These are phyloP conservation scores for Coenobita brevimanus DNA, from an alignment of 1,140 invertebrate species.

Conservation along the genomic window DNA sequence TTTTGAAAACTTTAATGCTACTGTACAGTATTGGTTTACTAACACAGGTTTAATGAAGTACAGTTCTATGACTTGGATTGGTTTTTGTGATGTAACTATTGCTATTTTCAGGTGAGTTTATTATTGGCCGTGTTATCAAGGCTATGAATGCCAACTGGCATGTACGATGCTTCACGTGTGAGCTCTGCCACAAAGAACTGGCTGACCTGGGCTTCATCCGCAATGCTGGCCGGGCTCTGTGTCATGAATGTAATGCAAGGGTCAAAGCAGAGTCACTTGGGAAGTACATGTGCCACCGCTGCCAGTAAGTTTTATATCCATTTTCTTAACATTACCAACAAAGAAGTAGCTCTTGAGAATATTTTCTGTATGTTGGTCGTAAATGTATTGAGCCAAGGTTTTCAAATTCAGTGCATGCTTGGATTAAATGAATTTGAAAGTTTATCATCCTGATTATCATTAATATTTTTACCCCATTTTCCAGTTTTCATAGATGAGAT, in stretches of 20 bases:
- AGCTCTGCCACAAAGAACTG: constrained; percentile 91
- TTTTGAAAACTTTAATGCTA: no score
- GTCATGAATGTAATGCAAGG: constrained; percentile 96
- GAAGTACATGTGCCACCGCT: constrained; percentile 98
- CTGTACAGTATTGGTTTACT: no score
- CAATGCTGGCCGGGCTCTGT: constrained; percentile 91
- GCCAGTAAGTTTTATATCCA: constrained; percentile 93
- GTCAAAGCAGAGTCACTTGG: constrained; percentile 96
- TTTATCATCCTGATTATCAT: no score
- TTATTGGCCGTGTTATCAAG: constrained; percentile 98
- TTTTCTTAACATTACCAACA: no score
- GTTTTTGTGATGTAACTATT: not conserved
- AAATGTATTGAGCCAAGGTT: constrained; percentile 21
- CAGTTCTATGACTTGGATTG: not conserved
- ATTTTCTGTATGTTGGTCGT: not conserved
- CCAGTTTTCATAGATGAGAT: no score
- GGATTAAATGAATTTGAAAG: no score
- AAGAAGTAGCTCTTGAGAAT: constrained; percentile 72
- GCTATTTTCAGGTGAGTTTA: constrained; percentile 85
- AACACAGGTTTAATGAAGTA: no score
- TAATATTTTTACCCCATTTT: no score
- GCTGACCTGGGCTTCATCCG: constrained; percentile 98
- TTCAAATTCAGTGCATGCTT: no score
- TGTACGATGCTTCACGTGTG: constrained; percentile 96
- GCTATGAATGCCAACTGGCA: constrained; percentile 99